These are phyloP conservation scores for Onchidella celtica DNA, from an alignment of 2,888 invertebrate genomes.

Conservation along the genomic window DNA sequence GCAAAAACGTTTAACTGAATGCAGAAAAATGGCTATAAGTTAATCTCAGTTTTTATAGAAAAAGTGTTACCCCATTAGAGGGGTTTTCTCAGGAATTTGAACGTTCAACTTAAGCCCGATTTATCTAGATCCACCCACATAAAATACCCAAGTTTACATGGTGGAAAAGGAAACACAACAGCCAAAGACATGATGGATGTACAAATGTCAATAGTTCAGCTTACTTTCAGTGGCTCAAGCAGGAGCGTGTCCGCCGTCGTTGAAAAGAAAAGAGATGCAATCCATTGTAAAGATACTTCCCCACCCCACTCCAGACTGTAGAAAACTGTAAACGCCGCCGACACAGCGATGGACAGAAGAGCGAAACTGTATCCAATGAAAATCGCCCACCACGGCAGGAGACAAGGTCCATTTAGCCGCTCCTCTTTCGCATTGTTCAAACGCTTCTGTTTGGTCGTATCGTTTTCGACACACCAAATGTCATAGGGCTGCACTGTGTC, in stretches of 20 bases:
- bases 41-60: too few relatives aligned
- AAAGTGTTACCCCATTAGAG: too few relatives aligned
- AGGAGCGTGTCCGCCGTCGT: constrained; percentile 49
- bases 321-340: constrained; percentile 77
- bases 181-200: too few relatives aligned
- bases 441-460: background rate
- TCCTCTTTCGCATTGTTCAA: background rate
- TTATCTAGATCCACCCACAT: too few relatives aligned
- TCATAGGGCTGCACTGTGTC: constrained; percentile 29
- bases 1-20: too few relatives aligned
- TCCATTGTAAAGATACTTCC: constrained; percentile 76
- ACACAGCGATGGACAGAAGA: constrained; percentile 62
- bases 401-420: background rate
- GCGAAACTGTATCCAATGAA: constrained; percentile 76
- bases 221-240: constrained; percentile 56
- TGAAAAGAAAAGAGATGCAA: constrained; percentile 60
- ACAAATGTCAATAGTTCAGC: too few relatives aligned
- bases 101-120: too few relatives aligned
- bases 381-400: constrained; percentile 63
- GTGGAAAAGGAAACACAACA: too few relatives aligned
- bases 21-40: too few relatives aligned
- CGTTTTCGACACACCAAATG: background rate
- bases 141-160: too few relatives aligned
- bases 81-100: too few relatives aligned
- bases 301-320: constrained; percentile 78